A percentile compares a stretch with the other conserved stretches of the same genome.
These are phyloP conservation scores for Cheilosia urbana DNA, from an alignment of 2,888 invertebrate genomes.

Conservation along the genomic window DNA sequence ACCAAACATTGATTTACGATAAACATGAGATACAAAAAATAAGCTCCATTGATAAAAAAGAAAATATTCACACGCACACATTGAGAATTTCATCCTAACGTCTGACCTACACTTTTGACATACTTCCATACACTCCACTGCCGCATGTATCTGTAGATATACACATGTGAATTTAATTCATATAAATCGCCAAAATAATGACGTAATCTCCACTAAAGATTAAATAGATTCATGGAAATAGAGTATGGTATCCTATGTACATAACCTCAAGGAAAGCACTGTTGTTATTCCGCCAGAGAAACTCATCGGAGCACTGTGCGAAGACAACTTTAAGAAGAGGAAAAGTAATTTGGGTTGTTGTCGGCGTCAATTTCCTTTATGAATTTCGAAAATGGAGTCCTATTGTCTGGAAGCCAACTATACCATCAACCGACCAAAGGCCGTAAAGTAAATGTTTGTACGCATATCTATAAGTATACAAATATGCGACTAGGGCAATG, in stretches of 20 bases:
- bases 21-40: neutral
- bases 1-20: conserved; percentile 19
- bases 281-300: conserved; percentile 16
- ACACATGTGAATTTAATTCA: conserved; percentile 28
- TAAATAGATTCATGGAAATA: conserved; percentile 24
- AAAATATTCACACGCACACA: neutral
- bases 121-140: neutral
- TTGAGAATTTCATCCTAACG: neutral
- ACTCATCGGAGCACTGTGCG: neutral
- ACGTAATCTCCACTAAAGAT: conserved; percentile 52
- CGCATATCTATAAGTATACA: conserved; percentile 46
- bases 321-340: conserved; percentile 51
- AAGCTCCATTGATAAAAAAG: conserved; percentile 26
- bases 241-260: neutral
- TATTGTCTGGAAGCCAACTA: conserved; percentile 71
- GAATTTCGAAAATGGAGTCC: conserved; percentile 70
- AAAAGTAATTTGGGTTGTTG: conserved; percentile 68
- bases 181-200: conserved; percentile 52
- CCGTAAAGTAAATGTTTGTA: conserved; percentile 57
- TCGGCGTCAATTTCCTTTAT: conserved; percentile 74
- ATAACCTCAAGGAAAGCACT: conserved; percentile 23
- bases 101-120: conserved; percentile 15
- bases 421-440: conserved; percentile 56
- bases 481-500: conserved; percentile 13
- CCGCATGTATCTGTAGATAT: conserved; percentile 14